Evolutionary conservation across 2,888 invertebrate species (phyloP).

Genomic region (Leptinotarsa rubiginosa): DNA sequence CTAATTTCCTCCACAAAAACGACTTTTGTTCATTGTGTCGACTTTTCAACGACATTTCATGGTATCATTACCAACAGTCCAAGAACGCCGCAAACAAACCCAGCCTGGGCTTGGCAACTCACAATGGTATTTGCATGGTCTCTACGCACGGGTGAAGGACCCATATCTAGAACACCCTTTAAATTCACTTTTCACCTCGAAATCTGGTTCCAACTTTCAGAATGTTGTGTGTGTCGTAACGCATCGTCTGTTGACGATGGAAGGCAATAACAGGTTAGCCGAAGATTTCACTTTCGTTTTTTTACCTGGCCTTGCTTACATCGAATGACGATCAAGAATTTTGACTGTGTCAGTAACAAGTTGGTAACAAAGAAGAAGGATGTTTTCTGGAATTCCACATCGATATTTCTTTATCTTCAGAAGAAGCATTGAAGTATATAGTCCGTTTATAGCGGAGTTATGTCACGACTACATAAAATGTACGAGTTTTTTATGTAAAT

Average conservation of each 20-base stretch:
- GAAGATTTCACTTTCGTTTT: constrained; percentile 38
- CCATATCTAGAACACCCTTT: constrained; percentile 58
- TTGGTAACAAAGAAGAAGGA: no score
- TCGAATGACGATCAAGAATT: neutral
- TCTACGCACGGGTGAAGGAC: constrained; percentile 55
- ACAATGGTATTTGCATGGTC: constrained; percentile 12
- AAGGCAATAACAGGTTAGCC: constrained; percentile 31
- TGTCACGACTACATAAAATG: no score
- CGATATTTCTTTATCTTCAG: no score
- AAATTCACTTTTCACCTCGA: constrained; percentile 49
- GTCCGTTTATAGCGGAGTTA: no score
- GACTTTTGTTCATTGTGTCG: no score
- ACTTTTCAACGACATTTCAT: no score
- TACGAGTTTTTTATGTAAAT: no score
- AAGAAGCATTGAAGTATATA: no score
- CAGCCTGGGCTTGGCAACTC: constrained; percentile 7
- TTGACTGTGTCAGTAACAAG: no score
- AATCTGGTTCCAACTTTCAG: constrained; percentile 41
- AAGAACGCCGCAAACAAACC: neutral
- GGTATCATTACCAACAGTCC: no score
- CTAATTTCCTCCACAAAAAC: no score
- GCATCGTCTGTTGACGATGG: constrained; percentile 27
- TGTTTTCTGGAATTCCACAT: no score
- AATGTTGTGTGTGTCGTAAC: constrained; percentile 39
- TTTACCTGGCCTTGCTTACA: constrained; percentile 26